phyloP scores from a whole-genome alignment of 2,797 vertebrate genomes.

The Myioborus melanocephalus region DNA sequence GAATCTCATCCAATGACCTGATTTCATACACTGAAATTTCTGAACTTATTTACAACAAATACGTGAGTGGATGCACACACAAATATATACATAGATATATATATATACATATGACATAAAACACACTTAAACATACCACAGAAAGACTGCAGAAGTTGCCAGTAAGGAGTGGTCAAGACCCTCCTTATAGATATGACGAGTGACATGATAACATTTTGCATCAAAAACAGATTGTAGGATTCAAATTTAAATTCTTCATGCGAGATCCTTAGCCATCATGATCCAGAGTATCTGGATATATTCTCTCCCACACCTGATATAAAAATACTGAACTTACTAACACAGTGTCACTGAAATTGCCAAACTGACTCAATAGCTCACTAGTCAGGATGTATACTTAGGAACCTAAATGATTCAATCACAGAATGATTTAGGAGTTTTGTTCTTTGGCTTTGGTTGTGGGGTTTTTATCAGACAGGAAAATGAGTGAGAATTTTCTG shows the following conservation, averaged over 20 bases:
- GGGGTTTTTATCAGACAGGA: background rate
- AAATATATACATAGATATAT: background rate
- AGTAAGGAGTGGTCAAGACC: background rate
- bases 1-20: background rate
- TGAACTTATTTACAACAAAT: background rate
- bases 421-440: background rate
- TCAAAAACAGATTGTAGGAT: background rate
- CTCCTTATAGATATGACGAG: background rate
- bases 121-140: background rate
- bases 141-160: background rate
- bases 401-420: background rate
- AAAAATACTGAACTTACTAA: background rate
- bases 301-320: background rate
- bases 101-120: background rate
- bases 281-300: background rate
- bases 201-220: background rate
- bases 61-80: background rate
- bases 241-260: background rate
- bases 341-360: background rate
- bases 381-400: background rate
- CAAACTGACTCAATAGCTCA: background rate
- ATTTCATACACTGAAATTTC: background rate
- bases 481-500: background rate
- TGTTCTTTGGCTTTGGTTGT: background rate
- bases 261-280: background rate